These are phyloP conservation scores for Pseudomyrmex cubaensis DNA, from an alignment of 1,140 invertebrate species.

Conservation along the genomic window DNA sequence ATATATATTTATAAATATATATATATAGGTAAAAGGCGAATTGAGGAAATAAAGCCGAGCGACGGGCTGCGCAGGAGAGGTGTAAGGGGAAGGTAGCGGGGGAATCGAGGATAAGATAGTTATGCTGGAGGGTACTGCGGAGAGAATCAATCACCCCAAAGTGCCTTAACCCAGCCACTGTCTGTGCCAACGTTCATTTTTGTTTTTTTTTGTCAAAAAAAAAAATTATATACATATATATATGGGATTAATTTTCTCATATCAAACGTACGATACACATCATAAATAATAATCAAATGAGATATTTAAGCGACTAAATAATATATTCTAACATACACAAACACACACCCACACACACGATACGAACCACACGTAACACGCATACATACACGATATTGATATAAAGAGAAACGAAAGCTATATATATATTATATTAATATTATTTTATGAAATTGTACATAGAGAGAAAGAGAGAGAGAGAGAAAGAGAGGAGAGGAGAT, in stretches of 20 bases:
- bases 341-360: slow-evolving; percentile 14
- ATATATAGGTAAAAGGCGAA: slow-evolving; percentile 52
- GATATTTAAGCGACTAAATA: slow-evolving; percentile 77
- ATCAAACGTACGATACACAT: slow-evolving; percentile 75
- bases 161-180: slow-evolving; percentile 83
- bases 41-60: slow-evolving; percentile 59
- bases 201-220: slow-evolving; percentile 32
- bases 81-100: slow-evolving; percentile 17
- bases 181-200: slow-evolving; percentile 82
- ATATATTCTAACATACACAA: slow-evolving; percentile 72
- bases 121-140: slow-evolving; percentile 77
- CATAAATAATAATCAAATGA: slow-evolving; percentile 77
- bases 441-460: slow-evolving; percentile 83
- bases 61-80: slow-evolving; percentile 48
- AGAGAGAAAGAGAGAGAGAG: no score
- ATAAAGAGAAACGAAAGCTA: slow-evolving; percentile 70
- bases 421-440: slow-evolving; percentile 82
- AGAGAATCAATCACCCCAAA: slow-evolving; percentile 80
- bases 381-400: slow-evolving; percentile 71
- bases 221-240: slow-evolving; percentile 17
- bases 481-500: slow-evolving; percentile 51
- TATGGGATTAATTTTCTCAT: slow-evolving; percentile 74
- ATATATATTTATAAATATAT: not conserved
- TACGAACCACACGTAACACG: slow-evolving; percentile 3
- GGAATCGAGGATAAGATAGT: slow-evolving; percentile 68